Percentiles rank a stretch among this genome's conserved stretches.
phyloP scores from a whole-genome alignment of 2,113 vertebrate genomes.

The Muntiacus reevesi region DNA sequence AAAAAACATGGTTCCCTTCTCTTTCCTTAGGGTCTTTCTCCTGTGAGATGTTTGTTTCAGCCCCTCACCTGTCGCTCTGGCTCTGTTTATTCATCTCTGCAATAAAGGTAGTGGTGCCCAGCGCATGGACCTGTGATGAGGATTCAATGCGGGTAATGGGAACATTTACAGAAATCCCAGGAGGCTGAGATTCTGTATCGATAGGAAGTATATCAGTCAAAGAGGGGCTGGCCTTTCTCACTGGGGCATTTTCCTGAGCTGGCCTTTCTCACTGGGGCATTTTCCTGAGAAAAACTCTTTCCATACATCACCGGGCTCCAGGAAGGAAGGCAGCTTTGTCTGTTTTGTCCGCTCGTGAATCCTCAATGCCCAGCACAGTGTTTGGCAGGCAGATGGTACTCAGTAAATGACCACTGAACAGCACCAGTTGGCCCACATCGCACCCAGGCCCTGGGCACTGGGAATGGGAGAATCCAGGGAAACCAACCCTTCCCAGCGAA shows the following conservation, averaged over 20 bases:
- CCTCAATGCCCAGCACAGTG: neutral
- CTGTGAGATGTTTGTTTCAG: neutral
- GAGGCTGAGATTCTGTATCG: neutral
- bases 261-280: neutral
- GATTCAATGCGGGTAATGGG: neutral
- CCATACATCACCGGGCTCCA: neutral
- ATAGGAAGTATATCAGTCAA: neutral
- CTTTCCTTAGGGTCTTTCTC: neutral
- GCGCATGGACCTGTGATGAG: neutral
- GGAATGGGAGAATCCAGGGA: neutral
- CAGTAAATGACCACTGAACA: neutral
- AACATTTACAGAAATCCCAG: neutral
- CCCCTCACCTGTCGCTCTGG: neutral
- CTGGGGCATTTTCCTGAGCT: neutral
- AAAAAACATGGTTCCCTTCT: neutral
- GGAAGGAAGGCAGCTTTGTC: neutral
- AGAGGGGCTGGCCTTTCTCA: neutral
- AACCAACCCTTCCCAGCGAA: neutral
- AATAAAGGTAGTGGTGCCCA: fast-evolving
- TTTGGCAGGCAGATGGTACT: neutral
- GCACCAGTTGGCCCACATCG: neutral
- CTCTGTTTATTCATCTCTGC: neutral
- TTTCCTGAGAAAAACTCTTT: neutral
- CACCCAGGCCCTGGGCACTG: neutral
- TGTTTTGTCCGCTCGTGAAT: neutral